These are phyloP conservation scores for Cavia porcellus DNA, from an alignment of 2,113 vertebrate genomes.

Conservation along the genomic window DNA sequence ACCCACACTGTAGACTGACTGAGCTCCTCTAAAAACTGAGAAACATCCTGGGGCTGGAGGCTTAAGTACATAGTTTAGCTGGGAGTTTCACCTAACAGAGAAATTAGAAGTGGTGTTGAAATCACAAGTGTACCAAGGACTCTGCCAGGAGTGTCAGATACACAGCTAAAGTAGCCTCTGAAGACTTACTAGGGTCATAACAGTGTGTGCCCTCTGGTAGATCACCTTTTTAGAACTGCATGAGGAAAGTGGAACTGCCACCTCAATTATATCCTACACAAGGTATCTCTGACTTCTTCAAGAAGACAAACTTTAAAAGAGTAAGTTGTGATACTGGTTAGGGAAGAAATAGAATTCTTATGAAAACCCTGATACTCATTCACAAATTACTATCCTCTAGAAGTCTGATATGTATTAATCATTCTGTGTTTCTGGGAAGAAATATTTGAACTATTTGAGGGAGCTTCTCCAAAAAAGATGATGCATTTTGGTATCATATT, in stretches of 20 bases:
- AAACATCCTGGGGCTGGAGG: neutral
- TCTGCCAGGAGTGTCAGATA: neutral
- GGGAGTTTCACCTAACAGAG: neutral
- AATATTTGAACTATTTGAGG: slow-evolving; percentile 47
- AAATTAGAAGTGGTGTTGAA: neutral
- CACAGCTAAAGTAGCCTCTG: neutral
- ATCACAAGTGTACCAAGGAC: neutral
- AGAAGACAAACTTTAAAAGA: neutral
- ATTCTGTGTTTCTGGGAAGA: slow-evolving; percentile 39
- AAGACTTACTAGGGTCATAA: neutral
- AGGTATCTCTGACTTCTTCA: slow-evolving; percentile 15
- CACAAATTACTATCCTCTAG: slow-evolving; percentile 15
- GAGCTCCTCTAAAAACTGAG: neutral
- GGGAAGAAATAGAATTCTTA: slow-evolving; percentile 56
- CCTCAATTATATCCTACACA: neutral
- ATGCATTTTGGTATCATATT: slow-evolving; percentile 51
- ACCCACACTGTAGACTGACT: neutral
- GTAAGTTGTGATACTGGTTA: slow-evolving; percentile 12
- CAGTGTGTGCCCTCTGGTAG: neutral
- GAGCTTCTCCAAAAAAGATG: slow-evolving; percentile 42
- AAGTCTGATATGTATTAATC: neutral
- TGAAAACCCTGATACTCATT: slow-evolving; percentile 22
- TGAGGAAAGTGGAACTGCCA: neutral
- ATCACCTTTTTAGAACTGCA: neutral
- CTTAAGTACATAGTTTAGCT: neutral